These are phyloP conservation scores for Pitangus sulphuratus DNA, from an alignment of 2,797 vertebrate genomes.

Conservation along the genomic window DNA sequence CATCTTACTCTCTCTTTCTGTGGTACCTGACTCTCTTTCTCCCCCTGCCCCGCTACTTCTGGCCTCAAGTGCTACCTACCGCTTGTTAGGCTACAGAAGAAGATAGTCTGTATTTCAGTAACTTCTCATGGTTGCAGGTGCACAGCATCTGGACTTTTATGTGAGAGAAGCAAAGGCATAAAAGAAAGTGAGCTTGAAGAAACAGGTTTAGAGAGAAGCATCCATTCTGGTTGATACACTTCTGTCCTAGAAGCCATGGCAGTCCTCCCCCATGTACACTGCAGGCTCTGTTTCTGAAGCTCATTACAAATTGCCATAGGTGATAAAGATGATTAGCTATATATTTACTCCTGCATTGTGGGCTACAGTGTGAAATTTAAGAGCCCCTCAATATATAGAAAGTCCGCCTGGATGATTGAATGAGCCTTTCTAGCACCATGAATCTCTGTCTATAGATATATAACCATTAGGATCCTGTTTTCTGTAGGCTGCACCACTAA, in stretches of 20 bases:
- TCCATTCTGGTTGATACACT: neutral
- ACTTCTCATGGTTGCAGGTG: neutral
- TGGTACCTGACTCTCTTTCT: neutral
- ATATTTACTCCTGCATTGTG: slow-evolving; percentile 3
- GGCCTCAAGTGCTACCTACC: neutral
- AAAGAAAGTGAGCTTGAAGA: neutral
- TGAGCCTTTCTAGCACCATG: neutral
- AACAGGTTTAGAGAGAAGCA: neutral
- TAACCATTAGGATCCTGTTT: slow-evolving; percentile 36
- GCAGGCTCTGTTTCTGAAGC: neutral
- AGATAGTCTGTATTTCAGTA: neutral
- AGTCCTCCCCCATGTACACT: accelerated
- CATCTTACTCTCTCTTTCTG: neutral
- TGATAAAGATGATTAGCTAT: slow-evolving; percentile 7
- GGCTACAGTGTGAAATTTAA: slow-evolving; percentile 15
- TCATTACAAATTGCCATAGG: neutral
- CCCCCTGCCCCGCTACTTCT: neutral
- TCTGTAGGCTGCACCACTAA: neutral
- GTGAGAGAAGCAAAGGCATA: neutral
- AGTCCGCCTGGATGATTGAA: slow-evolving; percentile 23
- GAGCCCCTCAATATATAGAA: slow-evolving; percentile 21
- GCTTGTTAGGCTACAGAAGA: neutral
- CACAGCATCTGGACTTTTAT: neutral
- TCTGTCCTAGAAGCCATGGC: neutral
- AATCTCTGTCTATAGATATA: slow-evolving; percentile 23